Evolutionary conservation across 1,140 invertebrate genomes (phyloP).

Genomic region (Meloidogyne hapla): DNA sequence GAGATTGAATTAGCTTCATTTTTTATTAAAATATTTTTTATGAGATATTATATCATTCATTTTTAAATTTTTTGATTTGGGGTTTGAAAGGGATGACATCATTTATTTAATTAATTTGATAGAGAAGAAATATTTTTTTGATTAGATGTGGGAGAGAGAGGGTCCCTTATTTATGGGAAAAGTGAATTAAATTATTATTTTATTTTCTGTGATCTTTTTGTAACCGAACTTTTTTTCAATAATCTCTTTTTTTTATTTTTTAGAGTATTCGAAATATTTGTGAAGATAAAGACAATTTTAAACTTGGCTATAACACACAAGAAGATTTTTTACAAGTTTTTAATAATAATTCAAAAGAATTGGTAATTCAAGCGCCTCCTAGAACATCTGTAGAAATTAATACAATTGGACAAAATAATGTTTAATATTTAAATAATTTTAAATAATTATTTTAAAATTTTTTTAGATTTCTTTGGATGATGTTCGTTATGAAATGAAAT

Average conservation of each 20-base stretch:
- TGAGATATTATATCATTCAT: not conserved
- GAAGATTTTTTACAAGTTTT: constrained; percentile 39
- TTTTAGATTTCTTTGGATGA: constrained; percentile 19
- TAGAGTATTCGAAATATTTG: constrained; percentile 49
- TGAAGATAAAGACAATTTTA: constrained; percentile 45
- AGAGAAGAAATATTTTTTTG: too few relatives aligned
- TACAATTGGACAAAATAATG: constrained; percentile 16
- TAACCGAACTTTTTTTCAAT: too few relatives aligned
- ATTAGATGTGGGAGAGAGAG: too few relatives aligned
- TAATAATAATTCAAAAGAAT: constrained; percentile 19
- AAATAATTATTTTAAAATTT: not conserved
- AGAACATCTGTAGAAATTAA: constrained; percentile 32
- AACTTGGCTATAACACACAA: constrained; percentile 35
- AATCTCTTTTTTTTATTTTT: constrained; percentile 12
- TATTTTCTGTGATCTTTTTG: not conserved
- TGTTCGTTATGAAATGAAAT: constrained; percentile 30
- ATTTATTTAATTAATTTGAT: too few relatives aligned
- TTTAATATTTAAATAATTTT: not conserved
- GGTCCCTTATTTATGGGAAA: too few relatives aligned
- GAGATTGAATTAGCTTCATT: too few relatives aligned
- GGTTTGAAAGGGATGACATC: too few relatives aligned
- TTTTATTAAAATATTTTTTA: too few relatives aligned
- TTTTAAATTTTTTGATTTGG: too few relatives aligned
- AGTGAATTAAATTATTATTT: too few relatives aligned
- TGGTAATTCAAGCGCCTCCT: constrained; percentile 42